Percentiles rank a stretch among this genome's conserved stretches.
These are phyloP conservation scores for Lepidochitona cinerea DNA, from an alignment of 2,888 invertebrate species.

Conservation along the genomic window DNA sequence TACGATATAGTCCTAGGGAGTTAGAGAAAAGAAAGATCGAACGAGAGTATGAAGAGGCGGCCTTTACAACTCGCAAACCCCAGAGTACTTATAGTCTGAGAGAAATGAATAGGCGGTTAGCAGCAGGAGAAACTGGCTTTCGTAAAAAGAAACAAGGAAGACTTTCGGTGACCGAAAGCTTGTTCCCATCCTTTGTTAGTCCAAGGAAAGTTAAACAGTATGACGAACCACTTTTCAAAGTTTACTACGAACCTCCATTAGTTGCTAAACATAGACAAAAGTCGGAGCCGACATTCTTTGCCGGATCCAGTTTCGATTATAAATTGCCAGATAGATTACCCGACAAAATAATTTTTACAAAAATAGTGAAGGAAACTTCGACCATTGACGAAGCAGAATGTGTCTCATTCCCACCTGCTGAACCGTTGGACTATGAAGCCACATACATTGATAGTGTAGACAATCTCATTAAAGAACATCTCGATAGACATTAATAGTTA, in stretches of 20 bases:
- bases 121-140: slow-evolving; percentile 17
- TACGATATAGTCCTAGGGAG: neutral
- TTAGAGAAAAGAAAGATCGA: slow-evolving; percentile 20
- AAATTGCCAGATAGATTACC: slow-evolving; percentile 35
- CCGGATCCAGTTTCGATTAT: slow-evolving; percentile 28
- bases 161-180: slow-evolving; percentile 11
- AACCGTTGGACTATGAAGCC: neutral
- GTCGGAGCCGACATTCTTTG: slow-evolving; percentile 34
- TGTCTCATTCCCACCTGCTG: neutral
- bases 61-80: slow-evolving; percentile 14
- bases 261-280: slow-evolving; percentile 47
- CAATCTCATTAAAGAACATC: slow-evolving; percentile 2
- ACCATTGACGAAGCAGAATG: neutral
- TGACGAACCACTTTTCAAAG: slow-evolving; percentile 42
- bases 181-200: slow-evolving; percentile 55
- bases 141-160: neutral
- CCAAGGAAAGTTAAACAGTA: slow-evolving; percentile 44
- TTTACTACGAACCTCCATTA: slow-evolving; percentile 56
- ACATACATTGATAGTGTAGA: neutral
- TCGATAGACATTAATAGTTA: neutral
- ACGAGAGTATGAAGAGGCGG: slow-evolving; percentile 25
- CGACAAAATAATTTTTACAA: slow-evolving; percentile 24
- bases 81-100: slow-evolving; percentile 20
- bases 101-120: slow-evolving; percentile 12
- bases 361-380: neutral